Base-by-base conservation (phyloP, 2,113 vertebrate genomes). In the Diphyllodes magnificus region DNA sequence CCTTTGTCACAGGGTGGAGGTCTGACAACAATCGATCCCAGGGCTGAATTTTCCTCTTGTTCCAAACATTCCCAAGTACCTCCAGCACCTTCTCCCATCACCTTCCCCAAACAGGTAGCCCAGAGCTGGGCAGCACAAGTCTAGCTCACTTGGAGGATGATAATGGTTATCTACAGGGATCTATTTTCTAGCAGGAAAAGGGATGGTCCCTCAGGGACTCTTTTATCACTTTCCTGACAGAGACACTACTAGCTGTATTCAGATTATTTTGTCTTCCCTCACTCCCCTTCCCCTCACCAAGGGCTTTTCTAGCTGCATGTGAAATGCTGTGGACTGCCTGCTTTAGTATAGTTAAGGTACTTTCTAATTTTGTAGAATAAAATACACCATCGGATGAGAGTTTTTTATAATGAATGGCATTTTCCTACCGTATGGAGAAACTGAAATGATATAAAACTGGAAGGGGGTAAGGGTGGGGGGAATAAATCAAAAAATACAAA, bases 221-320 rank as follows among this genome's bases (percentile, higher is more conserved):
- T 45, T 92, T 61, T 68, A 88, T 91, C 81, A 79, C 73, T 82
- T 84, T 70, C 33, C 64, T 90, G 83, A 92, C 86, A 86, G 71
- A 94, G 51, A 16, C 33, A 44, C 21, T 53, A 50, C n/a, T 95
- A 70, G 89, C 61, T 88, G 6, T 54, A 72, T 39, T 88, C 59
- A 65, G 53, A 82, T 75, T 75, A 75, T 69, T 22, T 20, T 24
- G 59, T 30, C 15, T 60, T 75, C 49, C 24, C 24, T 35, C 19
- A 7, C 10, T 11, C 15, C 9, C 3, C 3, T 63, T 80, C 25
- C 28, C 10, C 16, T 72, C 42, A 89, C 6, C 28, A 53, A 65
- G 27, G 31, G 37, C 57, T 69, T 84, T 69, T 78, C 20, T 50
- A 82, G 47, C 40, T 78, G 42, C 30, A 24, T 8, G 5, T 56